These are phyloP conservation scores for Drosophila willistoni DNA, from an alignment of 1,140 invertebrate species.

Conservation along the genomic window DNA sequence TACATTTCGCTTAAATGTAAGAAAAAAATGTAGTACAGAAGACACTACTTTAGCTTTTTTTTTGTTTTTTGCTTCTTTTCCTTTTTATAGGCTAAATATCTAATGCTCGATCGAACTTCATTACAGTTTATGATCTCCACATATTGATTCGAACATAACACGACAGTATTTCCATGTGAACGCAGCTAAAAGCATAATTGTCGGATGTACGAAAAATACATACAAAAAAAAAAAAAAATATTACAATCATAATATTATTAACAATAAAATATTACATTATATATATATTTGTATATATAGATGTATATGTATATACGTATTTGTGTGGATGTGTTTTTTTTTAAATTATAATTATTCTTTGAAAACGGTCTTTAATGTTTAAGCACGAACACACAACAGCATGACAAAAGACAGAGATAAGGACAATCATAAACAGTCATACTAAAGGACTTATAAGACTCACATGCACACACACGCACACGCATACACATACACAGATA, in stretches of 20 bases:
- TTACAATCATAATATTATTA: constrained; percentile 45
- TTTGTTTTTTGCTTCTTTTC: not conserved
- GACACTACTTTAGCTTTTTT: constrained; percentile 13
- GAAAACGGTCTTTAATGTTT: not conserved
- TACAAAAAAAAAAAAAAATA: not conserved
- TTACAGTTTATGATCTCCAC: not conserved
- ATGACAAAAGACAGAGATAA: not conserved
- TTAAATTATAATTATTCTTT: not conserved
- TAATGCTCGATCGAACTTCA: not conserved
- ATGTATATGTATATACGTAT: constrained; percentile 9
- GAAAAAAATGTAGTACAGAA: constrained; percentile 13
- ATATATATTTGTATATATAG: constrained; percentile 27
- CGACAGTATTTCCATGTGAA: not conserved
- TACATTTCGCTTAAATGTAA: constrained; percentile 18
- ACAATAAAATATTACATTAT: constrained; percentile 43
- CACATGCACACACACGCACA: not conserved
- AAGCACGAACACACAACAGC: constrained; percentile 4
- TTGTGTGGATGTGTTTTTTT: not conserved
- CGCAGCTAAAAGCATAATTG: constrained; percentile 3
- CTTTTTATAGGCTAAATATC: not conserved
- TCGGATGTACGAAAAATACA: not conserved
- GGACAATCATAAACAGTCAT: not conserved
- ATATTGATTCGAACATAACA: not conserved
- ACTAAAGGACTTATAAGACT: not conserved
- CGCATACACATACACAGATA: not conserved